Conservation (phyloP, 2,113 vertebrate species). For the Gopherus flavomarginatus region DNA sequence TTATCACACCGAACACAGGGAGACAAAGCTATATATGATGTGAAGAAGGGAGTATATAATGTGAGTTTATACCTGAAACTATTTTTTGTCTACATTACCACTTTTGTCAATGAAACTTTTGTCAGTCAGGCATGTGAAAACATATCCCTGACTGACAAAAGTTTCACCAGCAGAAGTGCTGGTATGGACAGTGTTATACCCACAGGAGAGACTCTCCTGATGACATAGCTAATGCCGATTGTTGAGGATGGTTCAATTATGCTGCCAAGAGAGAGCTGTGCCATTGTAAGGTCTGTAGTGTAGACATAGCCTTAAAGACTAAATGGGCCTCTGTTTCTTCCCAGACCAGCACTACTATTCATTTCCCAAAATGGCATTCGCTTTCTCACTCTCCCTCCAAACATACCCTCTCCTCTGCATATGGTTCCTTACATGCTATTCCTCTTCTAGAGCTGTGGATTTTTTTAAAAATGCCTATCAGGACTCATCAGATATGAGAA, state of each 20-base stretch:
- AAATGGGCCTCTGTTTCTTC: not conserved
- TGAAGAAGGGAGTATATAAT: not conserved
- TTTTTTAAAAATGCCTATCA: not conserved
- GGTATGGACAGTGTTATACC: no score
- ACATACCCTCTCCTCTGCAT: not conserved
- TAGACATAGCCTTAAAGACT: not conserved
- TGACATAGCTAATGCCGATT: no score
- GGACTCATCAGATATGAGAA: not conserved
- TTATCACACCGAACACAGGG: fast-evolving
- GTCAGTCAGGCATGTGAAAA: no score
- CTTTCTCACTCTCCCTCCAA: not conserved
- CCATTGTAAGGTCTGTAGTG: no score
- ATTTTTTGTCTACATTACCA: not conserved
- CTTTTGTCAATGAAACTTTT: no score
- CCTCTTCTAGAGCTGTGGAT: not conserved
- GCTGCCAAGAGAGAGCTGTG: no score
- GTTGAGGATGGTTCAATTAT: no score
- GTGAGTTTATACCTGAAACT: not conserved
- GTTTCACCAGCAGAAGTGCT: no score
- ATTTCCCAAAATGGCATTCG: not conserved
- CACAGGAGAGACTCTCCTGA: no score
- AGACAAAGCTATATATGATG: not conserved
- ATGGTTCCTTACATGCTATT: not conserved
- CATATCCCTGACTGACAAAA: no score
- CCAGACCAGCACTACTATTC: not conserved